Conservation (phyloP, 2,113 vertebrate species). For the Ahaetulla prasina region DNA sequence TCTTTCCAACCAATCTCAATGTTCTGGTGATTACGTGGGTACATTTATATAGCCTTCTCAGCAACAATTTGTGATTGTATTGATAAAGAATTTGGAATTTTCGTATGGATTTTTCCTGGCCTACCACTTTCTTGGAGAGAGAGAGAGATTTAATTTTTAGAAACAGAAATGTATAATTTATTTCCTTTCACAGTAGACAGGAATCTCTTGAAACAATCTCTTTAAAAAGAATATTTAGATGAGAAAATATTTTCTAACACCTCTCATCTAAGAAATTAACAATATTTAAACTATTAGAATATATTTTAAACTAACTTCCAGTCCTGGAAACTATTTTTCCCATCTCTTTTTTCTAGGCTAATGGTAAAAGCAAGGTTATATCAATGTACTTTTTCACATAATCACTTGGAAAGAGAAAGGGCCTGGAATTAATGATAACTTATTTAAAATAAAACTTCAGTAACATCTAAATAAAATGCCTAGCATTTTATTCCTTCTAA, state of each 20-base stretch:
- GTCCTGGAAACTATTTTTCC: neutral
- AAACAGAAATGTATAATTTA: neutral
- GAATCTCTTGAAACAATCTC: neutral
- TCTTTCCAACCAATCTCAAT: neutral
- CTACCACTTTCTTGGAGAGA: neutral
- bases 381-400: neutral
- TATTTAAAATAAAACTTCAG: neutral
- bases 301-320: neutral
- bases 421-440: neutral
- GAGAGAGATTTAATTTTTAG: neutral
- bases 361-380: neutral
- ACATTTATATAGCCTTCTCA: neutral
- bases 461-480: neutral
- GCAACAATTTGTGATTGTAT: neutral
- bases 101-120: neutral
- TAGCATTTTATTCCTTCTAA: neutral
- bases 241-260: constrained; percentile 23
- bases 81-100: neutral
- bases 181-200: neutral
- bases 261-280: constrained; percentile 33
- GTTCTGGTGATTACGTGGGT: neutral
- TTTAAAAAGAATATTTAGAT: neutral
- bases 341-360: neutral
- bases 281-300: neutral
- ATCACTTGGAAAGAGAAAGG: neutral